Percentiles rank a stretch among this genome's conserved stretches.
Evolutionary conservation across 2,797 vertebrate genomes (phyloP).

Genomic region (Erpetoichthys calabaricus): DNA sequence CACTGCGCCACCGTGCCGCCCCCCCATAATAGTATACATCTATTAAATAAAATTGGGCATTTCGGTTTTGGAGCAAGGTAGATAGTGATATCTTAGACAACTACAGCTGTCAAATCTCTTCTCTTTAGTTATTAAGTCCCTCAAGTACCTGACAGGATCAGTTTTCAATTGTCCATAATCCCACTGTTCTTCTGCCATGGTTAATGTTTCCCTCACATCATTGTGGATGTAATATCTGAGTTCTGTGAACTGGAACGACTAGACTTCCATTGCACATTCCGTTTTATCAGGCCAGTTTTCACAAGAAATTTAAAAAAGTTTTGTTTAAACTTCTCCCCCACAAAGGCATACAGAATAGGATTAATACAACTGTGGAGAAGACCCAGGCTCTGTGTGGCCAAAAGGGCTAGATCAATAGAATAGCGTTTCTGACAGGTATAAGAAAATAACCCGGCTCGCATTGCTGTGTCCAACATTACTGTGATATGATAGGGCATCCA

Average conservation of each 20-base stretch:
- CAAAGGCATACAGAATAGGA: conserved; percentile 47
- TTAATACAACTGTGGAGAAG: conserved; percentile 50
- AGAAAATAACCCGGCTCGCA: conserved; percentile 27
- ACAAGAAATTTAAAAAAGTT: conserved; percentile 22
- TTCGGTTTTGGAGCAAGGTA: too few relatives aligned
- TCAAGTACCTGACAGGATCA: too few relatives aligned
- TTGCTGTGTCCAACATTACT: conserved; percentile 36
- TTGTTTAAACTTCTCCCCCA: conserved; percentile 42
- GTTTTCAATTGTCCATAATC: too few relatives aligned
- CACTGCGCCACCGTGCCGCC: too few relatives aligned
- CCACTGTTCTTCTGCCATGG: too few relatives aligned
- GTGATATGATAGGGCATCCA: conserved; percentile 45
- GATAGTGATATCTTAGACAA: too few relatives aligned
- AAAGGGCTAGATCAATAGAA: conserved; percentile 33
- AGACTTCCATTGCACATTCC: conserved; percentile 1
- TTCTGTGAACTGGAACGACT: conserved; percentile 37
- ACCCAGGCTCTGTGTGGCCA: conserved; percentile 39
- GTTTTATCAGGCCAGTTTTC: conserved; percentile 20
- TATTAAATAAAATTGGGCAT: too few relatives aligned
- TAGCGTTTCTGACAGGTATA: conserved; percentile 24
- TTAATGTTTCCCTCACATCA: conserved; percentile 28
- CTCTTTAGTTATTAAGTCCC: too few relatives aligned
- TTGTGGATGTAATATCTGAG: conserved; percentile 33
- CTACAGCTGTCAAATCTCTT: too few relatives aligned
- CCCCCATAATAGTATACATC: too few relatives aligned